Conservation (phyloP, 2,797 vertebrate species). For the Gymnocypris eckloni region DNA sequence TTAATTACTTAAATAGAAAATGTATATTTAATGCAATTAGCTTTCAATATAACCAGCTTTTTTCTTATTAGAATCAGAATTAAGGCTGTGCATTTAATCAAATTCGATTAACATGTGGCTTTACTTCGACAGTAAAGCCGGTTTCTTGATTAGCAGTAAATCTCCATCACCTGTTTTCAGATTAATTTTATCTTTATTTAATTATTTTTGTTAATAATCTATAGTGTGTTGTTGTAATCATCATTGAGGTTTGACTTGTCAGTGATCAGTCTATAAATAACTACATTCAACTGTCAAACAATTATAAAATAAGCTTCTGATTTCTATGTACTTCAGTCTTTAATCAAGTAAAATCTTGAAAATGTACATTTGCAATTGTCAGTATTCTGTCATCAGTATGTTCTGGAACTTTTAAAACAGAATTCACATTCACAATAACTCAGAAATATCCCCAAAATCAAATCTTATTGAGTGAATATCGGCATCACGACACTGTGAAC, state of each 20-base stretch:
- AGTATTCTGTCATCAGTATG: neutral
- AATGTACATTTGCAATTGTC: neutral
- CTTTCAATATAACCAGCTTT: too few relatives aligned
- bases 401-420: neutral
- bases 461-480: neutral
- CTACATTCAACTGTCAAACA: neutral
- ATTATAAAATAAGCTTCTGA: neutral
- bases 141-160: too few relatives aligned
- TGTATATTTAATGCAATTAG: too few relatives aligned
- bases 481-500: neutral
- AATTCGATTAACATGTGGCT: too few relatives aligned
- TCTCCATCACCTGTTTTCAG: too few relatives aligned
- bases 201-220: too few relatives aligned
- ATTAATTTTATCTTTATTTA: too few relatives aligned
- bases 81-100: too few relatives aligned
- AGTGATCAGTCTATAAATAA: neutral
- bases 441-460: neutral
- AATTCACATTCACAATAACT: neutral
- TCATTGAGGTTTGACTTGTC: neutral
- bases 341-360: neutral
- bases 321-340: neutral
- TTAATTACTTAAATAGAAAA: too few relatives aligned
- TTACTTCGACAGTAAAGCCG: too few relatives aligned
- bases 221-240: neutral
- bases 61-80: too few relatives aligned